Percentiles rank a stretch among this genome's conserved stretches.
Conservation (phyloP, 2,888 invertebrate species). For the Diogma glabrata region DNA sequence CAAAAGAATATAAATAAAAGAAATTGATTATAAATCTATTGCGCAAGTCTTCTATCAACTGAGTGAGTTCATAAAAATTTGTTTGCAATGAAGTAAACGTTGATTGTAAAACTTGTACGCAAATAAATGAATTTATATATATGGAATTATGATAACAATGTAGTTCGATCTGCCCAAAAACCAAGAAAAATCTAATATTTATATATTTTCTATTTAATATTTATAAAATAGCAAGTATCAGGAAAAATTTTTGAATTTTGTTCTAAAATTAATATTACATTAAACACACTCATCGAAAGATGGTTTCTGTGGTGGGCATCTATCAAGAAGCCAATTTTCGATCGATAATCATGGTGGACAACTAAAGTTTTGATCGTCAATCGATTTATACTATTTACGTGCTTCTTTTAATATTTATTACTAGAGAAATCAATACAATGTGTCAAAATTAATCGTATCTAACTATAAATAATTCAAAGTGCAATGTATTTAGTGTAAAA, state of each 20-base stretch:
- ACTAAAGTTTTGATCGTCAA: conserved; percentile 21
- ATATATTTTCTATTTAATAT: too few relatives aligned
- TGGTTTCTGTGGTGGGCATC: not conserved
- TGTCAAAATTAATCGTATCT: conserved; percentile 4
- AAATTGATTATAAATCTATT: not conserved
- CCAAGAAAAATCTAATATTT: too few relatives aligned
- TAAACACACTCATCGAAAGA: not conserved
- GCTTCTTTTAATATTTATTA: not conserved
- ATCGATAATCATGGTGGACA: conserved; percentile 53
- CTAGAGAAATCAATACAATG: conserved; percentile 2
- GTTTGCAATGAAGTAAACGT: not conserved
- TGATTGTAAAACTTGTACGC: not conserved
- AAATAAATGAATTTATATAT: not conserved
- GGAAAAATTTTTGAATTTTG: too few relatives aligned
- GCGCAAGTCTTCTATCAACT: conserved; percentile 1
- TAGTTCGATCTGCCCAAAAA: not conserved
- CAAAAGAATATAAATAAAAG: not conserved
- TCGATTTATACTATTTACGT: not conserved
- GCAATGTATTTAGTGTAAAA: conserved; percentile 9
- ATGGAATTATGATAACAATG: not conserved
- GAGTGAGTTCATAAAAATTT: not conserved
- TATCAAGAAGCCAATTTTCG: conserved; percentile 29
- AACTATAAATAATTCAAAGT: conserved; percentile 3
- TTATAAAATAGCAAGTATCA: too few relatives aligned
- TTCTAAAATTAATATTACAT: not conserved